phyloP scores from a whole-genome alignment of 2,113 vertebrate species.

The Sapajus apella region DNA sequence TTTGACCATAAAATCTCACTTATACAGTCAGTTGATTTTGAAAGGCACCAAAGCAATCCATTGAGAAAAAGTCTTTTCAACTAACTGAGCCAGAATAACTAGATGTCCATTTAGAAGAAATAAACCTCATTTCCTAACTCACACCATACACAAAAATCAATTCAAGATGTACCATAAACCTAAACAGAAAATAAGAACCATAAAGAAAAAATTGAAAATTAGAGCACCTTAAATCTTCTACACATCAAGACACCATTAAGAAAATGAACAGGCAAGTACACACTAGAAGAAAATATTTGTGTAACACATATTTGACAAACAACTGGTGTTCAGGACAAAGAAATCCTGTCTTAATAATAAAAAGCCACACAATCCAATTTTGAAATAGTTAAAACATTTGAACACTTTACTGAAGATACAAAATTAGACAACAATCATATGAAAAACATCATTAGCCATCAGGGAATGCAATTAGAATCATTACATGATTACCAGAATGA shows the following conservation, averaged over 20 bases:
- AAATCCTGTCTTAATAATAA: not conserved
- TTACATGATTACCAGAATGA: not conserved
- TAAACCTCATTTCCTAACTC: not conserved
- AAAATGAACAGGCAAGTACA: not conserved
- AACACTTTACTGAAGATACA: not conserved
- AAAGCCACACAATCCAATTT: not conserved
- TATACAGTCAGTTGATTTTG: not conserved
- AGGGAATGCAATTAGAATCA: not conserved
- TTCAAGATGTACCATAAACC: not conserved
- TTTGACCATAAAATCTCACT: not conserved
- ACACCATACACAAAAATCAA: not conserved
- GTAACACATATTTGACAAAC: not conserved
- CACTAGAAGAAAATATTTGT: not conserved
- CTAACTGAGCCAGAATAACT: not conserved
- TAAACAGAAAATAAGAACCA: not conserved
- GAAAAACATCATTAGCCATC: not conserved
- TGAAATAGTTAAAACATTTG: not conserved
- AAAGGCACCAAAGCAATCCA: not conserved
- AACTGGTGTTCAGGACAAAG: not conserved
- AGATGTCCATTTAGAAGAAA: not conserved
- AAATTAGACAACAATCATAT: not conserved
- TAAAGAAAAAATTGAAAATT: not conserved
- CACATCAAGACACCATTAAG: not conserved
- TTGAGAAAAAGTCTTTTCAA: not conserved
- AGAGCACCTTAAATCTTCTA: not conserved